Evolutionary conservation across 2,113 vertebrate genomes (phyloP), one percentile per base, ranked within the genome.

Genomic region (Arothron firmamentum): DNA sequence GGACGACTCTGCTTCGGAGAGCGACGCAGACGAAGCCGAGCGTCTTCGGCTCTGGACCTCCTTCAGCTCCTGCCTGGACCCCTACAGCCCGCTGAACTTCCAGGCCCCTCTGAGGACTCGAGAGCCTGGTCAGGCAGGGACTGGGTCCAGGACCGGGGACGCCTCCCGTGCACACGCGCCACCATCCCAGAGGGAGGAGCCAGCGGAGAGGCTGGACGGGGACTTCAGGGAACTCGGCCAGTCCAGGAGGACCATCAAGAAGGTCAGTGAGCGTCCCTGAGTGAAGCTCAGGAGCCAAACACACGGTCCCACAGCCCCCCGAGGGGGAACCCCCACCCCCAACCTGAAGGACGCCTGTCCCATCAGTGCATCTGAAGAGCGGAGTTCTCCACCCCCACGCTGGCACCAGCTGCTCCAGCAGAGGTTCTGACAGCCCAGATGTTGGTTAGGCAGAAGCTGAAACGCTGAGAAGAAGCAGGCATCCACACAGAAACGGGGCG

Each of bases 41-140:
- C 94, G 69, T 62, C 75, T 92, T 49, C 90, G 67, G 15, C 89
- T 97, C 20, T 94, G 92, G 93, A 92, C 91, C 77, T 93, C 92
- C 0, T 96, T 98, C 77, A 90, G 86, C 79, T 86, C 85, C 63
- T 88, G 89, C 3, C 88, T 90, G 0, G 96, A 99, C 74, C 96
- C 96, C 0, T 98, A 97, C 60, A 96, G 93, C 74, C 94, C 90
- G 46, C 67, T 96, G 0, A 95, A 95, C 64, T 99, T 99, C 73
- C 94, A 91, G 82, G 95, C 92, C 18, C 79, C 92, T 0, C 79
- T 95, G 82, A 59, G 90, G 88, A 91, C 92, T 62, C 59, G n/a
- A 77, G 62, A 41, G 60, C 56, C 83, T 14, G 41, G 17, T 6
- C 64, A 64, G 47, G 19, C 15, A 0, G n/a, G 41, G 17, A 16